phyloP scores from a whole-genome alignment of 2,113 vertebrate genomes.

The Sitta europaea region DNA sequence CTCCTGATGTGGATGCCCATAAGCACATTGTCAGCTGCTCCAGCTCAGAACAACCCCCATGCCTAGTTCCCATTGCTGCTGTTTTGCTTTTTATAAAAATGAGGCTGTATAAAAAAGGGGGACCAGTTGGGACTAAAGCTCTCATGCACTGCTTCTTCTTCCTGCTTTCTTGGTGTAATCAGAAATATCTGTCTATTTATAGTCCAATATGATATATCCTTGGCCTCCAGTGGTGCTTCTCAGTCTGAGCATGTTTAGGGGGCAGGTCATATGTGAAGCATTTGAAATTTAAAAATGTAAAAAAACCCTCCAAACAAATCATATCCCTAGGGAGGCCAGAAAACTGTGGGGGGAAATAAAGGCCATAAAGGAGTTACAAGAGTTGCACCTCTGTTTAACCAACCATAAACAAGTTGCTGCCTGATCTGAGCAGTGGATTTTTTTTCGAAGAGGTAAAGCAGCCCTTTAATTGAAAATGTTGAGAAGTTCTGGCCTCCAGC shows the following conservation, averaged over 20 bases:
- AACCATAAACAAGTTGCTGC: rapidly evolving
- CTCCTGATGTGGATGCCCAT: background rate
- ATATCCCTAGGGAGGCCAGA: background rate
- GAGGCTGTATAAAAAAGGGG: background rate
- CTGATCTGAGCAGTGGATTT: background rate
- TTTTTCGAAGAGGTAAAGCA: background rate
- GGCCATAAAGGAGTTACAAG: background rate
- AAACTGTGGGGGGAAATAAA: background rate
- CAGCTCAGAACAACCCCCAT: background rate
- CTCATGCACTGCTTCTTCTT: background rate
- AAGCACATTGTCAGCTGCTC: background rate
- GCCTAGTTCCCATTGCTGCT: background rate
- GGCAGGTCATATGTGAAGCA: background rate
- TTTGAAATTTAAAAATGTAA: background rate
- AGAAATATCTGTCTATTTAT: background rate
- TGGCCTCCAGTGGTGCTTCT: background rate
- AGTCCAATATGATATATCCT: background rate
- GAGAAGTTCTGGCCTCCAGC: background rate
- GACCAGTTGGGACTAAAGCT: background rate
- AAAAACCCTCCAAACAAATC: background rate
- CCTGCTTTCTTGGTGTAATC: background rate
- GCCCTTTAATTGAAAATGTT: background rate
- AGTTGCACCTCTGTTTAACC: background rate
- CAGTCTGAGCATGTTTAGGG: background rate
- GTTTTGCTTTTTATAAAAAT: background rate